Conservation (phyloP, 2,113 vertebrate genomes). For the Planiliza haematocheilus region DNA sequence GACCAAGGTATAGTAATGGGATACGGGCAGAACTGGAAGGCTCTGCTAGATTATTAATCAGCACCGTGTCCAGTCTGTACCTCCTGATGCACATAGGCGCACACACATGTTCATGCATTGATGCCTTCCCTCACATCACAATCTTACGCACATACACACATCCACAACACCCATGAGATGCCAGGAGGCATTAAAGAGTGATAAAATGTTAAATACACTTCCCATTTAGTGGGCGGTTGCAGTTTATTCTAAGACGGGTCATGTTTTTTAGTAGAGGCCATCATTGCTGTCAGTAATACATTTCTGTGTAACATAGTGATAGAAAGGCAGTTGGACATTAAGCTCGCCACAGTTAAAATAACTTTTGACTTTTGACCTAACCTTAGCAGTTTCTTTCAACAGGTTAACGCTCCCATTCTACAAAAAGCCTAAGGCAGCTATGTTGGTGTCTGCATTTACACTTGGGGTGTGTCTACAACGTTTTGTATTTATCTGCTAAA, state of each 20-base stretch:
- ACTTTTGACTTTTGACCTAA: no score
- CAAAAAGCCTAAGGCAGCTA: no score
- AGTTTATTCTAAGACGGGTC: not conserved
- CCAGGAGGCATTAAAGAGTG: constrained; percentile 8
- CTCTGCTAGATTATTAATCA: constrained; percentile 78
- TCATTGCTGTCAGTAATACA: not conserved
- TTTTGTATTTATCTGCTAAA: no score
- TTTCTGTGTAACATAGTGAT: not conserved
- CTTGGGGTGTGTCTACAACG: no score
- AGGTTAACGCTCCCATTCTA: no score
- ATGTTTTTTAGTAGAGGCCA: not conserved
- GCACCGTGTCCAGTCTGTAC: constrained; percentile 42
- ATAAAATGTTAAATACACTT: not conserved
- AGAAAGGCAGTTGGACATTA: no score
- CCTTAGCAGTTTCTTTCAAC: no score
- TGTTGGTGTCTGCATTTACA: no score
- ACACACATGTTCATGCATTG: not conserved
- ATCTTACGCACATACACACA: not conserved
- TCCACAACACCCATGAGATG: not conserved
- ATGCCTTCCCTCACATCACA: not conserved
- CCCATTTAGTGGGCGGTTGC: not conserved
- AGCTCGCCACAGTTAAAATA: no score
- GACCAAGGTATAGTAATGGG: constrained; percentile 94
- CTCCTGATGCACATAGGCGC: constrained; percentile 19
- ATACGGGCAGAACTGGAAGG: constrained; percentile 72